Percentiles rank a stretch among this genome's conserved stretches.
Conservation (phyloP, 2,113 vertebrate genomes). For the Coptodon bakossiorum region DNA sequence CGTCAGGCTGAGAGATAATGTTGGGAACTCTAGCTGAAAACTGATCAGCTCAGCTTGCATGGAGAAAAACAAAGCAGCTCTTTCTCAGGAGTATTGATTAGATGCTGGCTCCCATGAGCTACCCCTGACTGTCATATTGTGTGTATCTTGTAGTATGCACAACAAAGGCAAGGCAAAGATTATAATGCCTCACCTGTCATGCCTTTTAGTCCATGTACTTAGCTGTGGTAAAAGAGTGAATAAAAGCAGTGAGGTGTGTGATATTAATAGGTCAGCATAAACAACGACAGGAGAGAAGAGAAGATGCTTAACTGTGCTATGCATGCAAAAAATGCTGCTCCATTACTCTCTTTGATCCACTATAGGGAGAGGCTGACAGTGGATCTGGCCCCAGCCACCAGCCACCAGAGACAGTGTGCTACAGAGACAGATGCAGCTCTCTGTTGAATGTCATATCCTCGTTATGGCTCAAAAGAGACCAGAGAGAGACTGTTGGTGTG, state of each 20-base stretch:
- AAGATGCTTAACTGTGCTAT: background rate
- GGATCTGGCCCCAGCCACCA: constrained; percentile 14
- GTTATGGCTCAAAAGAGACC: constrained; percentile 32
- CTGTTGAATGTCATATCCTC: constrained; percentile 58
- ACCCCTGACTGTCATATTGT: constrained; percentile 3
- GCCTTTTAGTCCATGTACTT: background rate
- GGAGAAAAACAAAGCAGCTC: constrained; percentile 21
- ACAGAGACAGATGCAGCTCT: constrained; percentile 27
- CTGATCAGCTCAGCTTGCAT: constrained; percentile 29
- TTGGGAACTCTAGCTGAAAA: constrained; percentile 47
- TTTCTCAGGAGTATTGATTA: constrained; percentile 57
- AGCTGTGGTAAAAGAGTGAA: background rate
- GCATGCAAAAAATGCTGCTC: background rate
- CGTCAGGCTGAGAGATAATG: background rate
- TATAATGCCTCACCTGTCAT: background rate
- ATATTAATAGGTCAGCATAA: constrained; percentile 17
- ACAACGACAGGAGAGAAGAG: background rate
- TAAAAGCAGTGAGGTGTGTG: background rate
- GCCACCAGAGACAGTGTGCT: constrained; percentile 13
- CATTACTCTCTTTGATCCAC: background rate
- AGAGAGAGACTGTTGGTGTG: background rate
- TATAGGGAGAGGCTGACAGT: constrained; percentile 3
- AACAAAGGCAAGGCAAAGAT: constrained; percentile 1
- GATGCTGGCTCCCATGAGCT: background rate
- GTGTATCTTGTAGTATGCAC: background rate